Base-by-base conservation (phyloP, 1,140 invertebrate genomes). In the Drosophila burlai region DNA sequence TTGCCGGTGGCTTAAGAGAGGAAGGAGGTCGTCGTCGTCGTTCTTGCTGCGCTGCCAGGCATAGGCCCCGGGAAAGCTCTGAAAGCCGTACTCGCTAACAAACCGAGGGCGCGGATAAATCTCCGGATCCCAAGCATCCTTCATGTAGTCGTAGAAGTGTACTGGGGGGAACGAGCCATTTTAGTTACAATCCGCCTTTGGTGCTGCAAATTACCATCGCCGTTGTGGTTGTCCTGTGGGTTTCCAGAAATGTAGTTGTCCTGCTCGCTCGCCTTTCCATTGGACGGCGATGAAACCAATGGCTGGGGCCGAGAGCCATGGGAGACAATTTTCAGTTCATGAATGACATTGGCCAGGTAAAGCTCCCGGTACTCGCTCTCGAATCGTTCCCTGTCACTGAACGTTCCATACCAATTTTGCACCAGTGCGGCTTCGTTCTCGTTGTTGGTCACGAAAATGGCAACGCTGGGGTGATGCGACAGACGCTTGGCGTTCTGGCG, bases 361-460 rank as follows among this genome's bases (percentile, higher is more conserved):
- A 99, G 94, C 81, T 95, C 96, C 0, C 97, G 93, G 90, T 99
- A 99, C 93, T 99, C 98, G 0, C 93, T 76, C 81, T 96, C 96
- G 81, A 97, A 98, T 40, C 94, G 89, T 3, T 94, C 81, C 62
- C 94, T 95, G 36, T 95, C 93, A 0, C 47, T 34, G 2, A 80
- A 86, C 5, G 97, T 97, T 2, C 94, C 94, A 92, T 97, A 98
- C 98, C 98, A 99, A 91, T 98, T 96, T 40, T 95, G 95, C 46
- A 95, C 94, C 3, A 99, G 93, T 0, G 97, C 98, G 31, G 95
- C 96, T 95, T 99, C 99, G 92, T 99, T 99, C 94, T 99, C 99
- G 93, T 99, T 99, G 92, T 99, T 99, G 5, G 97, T 98, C 16
- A 98, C 97, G 96, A 97, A 98, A 1, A 99, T 79, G 0, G 97